Evolutionary conservation across 2,113 vertebrate species (phyloP).

Genomic region (Phylloscopus trochilus): DNA sequence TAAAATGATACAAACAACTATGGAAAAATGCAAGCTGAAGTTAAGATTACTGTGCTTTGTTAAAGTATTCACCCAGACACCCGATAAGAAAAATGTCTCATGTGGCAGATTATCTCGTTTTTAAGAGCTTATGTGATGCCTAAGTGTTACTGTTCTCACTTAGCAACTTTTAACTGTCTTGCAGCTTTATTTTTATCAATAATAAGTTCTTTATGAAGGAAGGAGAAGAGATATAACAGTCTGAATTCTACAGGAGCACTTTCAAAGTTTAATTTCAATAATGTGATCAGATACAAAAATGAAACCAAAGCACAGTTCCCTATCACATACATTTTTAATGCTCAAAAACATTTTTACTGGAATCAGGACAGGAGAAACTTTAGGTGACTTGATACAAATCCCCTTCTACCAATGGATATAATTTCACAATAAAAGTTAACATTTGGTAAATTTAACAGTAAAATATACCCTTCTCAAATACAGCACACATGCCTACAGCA

Average conservation of each 20-base stretch:
- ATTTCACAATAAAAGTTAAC: background rate
- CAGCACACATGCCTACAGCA: background rate
- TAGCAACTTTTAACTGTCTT: background rate
- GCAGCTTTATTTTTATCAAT: background rate
- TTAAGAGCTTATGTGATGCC: background rate
- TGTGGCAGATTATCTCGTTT: background rate
- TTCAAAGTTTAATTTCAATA: background rate
- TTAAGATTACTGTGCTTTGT: background rate
- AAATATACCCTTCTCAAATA: background rate
- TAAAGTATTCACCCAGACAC: background rate
- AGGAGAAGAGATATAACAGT: background rate
- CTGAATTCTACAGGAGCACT: background rate
- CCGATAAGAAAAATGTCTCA: background rate
- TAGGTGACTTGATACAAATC: background rate
- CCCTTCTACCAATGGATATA: background rate
- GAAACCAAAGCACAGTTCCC: background rate
- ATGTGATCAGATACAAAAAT: background rate
- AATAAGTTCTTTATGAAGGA: background rate
- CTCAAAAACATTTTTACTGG: background rate
- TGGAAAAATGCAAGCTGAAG: background rate
- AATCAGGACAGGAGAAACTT: background rate
- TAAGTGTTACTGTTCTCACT: background rate
- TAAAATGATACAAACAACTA: background rate
- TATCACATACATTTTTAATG: background rate
- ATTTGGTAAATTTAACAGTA: background rate